Conservation (phyloP, 2,113 vertebrate genomes). For the Chloropsis hardwickii region DNA sequence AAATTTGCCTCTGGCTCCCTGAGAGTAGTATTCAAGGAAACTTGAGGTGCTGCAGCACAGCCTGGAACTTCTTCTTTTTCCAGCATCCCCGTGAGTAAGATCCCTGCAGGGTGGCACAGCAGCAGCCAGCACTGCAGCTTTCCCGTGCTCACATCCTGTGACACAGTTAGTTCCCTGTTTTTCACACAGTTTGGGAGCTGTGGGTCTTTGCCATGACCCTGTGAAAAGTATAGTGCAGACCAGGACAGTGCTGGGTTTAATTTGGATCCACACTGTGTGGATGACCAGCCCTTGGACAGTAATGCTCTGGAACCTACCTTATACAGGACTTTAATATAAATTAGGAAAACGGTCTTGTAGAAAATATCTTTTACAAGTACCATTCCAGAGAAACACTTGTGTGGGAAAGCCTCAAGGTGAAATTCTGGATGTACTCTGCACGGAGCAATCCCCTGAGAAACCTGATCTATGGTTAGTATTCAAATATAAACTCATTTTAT, state of each 20-base stretch:
- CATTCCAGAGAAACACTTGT: neutral
- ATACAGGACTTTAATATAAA: neutral
- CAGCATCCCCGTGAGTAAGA: neutral
- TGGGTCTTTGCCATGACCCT: neutral
- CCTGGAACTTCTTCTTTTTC: neutral
- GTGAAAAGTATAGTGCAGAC: neutral
- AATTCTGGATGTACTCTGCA: neutral
- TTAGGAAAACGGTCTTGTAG: neutral
- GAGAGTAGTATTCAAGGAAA: neutral
- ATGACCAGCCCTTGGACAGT: neutral
- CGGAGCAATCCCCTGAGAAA: constrained; percentile 33
- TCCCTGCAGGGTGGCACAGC: neutral
- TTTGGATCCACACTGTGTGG: neutral
- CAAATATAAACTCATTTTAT: constrained; percentile 52
- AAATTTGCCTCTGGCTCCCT: neutral
- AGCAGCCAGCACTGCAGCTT: neutral
- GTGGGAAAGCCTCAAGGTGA: constrained; percentile 6
- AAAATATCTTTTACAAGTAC: constrained; percentile 2
- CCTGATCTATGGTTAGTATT: constrained; percentile 50
- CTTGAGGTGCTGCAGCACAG: neutral
- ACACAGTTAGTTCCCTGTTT: accelerated
- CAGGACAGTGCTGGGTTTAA: neutral
- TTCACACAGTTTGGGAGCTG: accelerated
- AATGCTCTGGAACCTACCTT: neutral
- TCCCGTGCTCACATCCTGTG: accelerated